A percentile compares a stretch with the other conserved stretches of the same genome.
These are phyloP conservation scores for Carcina quercana DNA, from an alignment of 2,888 invertebrate genomes.

Conservation along the genomic window DNA sequence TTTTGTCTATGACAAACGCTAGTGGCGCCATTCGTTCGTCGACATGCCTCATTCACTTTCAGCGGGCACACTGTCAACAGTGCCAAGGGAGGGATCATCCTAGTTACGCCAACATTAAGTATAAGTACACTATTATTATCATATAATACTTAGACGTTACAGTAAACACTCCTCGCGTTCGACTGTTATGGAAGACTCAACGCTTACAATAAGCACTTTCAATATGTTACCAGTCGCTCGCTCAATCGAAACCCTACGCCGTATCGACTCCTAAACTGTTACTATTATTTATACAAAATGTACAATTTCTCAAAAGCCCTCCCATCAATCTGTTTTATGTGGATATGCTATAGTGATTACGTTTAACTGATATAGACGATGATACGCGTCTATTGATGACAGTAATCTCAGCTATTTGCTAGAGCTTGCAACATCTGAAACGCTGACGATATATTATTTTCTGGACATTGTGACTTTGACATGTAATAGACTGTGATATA, in stretches of 20 bases:
- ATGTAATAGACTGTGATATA: too few relatives aligned
- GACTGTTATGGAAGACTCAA: slow-evolving; percentile 74
- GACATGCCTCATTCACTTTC: too few relatives aligned
- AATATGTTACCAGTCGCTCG: slow-evolving; percentile 64
- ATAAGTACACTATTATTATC: slow-evolving; percentile 72
- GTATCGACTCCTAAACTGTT: slow-evolving; percentile 66
- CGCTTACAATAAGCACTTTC: slow-evolving; percentile 70
- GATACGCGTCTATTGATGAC: slow-evolving; percentile 31
- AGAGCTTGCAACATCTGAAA: too few relatives aligned
- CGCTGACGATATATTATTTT: too few relatives aligned
- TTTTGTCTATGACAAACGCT: too few relatives aligned
- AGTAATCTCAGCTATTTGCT: slow-evolving; percentile 36
- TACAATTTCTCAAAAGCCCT: slow-evolving; percentile 65
- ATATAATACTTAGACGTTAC: slow-evolving; percentile 70
- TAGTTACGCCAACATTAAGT: too few relatives aligned
- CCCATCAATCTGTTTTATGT: slow-evolving; percentile 33
- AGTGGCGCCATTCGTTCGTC: too few relatives aligned
- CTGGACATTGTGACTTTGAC: too few relatives aligned
- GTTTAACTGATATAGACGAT: slow-evolving; percentile 14
- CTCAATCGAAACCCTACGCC: slow-evolving; percentile 55
- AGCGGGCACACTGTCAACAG: too few relatives aligned
- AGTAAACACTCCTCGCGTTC: slow-evolving; percentile 60
- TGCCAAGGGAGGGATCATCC: too few relatives aligned
- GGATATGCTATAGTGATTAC: too few relatives aligned
- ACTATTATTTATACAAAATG: slow-evolving; percentile 70